Evolutionary conservation across 2,113 vertebrate genomes (phyloP).

Genomic region (Lynx canadensis): DNA sequence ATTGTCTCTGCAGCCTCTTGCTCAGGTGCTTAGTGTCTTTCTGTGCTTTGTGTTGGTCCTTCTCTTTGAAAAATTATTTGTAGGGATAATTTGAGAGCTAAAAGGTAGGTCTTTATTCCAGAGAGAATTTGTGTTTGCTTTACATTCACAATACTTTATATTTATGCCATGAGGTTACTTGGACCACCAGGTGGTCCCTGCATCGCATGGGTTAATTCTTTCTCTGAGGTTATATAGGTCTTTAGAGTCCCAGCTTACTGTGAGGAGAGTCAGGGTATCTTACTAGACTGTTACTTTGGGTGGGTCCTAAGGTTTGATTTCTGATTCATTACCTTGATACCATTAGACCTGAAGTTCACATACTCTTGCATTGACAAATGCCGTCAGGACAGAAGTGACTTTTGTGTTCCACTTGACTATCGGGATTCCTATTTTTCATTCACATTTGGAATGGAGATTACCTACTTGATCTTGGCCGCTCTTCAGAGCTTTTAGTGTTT

Average conservation of each 20-base stretch:
- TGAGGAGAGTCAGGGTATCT: not conserved
- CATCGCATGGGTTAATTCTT: not conserved
- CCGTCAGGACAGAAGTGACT: not conserved
- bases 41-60: not conserved
- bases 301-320: not conserved
- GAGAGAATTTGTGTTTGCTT: not conserved
- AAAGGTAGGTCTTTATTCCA: not conserved
- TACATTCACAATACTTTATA: not conserved
- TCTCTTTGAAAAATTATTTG: conserved; percentile 29
- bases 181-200: not conserved
- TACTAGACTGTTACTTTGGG: not conserved
- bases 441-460: not conserved
- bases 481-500: not conserved
- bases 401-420: not conserved
- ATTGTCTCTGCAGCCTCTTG: not conserved
- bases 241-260: not conserved
- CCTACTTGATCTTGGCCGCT: not conserved
- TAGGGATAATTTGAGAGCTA: not conserved
- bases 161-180: not conserved
- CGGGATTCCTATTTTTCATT: not conserved
- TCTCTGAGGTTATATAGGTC: not conserved
- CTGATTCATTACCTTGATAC: not conserved
- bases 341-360: not conserved
- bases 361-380: not conserved
- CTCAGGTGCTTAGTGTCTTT: not conserved